Base-by-base conservation (phyloP, 2,797 vertebrate genomes). In the Acanthurus lineatus region DNA sequence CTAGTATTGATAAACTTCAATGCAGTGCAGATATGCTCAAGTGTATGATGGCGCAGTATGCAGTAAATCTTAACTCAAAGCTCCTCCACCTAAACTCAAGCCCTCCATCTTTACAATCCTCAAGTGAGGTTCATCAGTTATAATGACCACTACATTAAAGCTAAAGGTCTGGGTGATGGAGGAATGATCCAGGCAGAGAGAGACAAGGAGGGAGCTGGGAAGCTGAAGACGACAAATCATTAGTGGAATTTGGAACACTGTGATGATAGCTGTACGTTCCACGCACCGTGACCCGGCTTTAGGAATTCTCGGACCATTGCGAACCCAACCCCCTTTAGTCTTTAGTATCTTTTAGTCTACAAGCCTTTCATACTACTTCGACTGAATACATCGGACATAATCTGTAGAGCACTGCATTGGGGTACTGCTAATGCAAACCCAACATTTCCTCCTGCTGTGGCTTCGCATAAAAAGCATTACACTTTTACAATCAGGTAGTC, bases 191-290 rank as follows among this genome's bases (percentile, higher is more conserved):
- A 28, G 72, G 70, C 61, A n/a, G 70, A 64, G 38, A 63, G 53
- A 73, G 20, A 20, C 25, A 5, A 8, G 22, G 63, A 76, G 73
- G 78, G 83, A 44, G 72, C 47, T 70, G 85, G 77, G 74, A 63
- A n/a, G 14, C 71, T 64, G 47, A 82, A 84, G 62, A 78, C 38
- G 45, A 79, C 67, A 5, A 87, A 76, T 93, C 93, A 94, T 95
- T 93, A 93, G 86, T 80, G 67, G 82, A 77, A 94, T 94, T 87
- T 91, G 81, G 91, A 91, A n/a, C 86, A 68, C 60, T 61, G 82
- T 20, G 56, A 69, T 68, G 81, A 89, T 84, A 79, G 85, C 82
- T 80, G 73, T 48, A 66, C 38, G 48, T 66, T 87, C 51, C 40
- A 19, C 19, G 14, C 67, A 73, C 77, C 66, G 11, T 9, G 76